Conservation (phyloP, 1,140 invertebrate species). For the Pinna nobilis region DNA sequence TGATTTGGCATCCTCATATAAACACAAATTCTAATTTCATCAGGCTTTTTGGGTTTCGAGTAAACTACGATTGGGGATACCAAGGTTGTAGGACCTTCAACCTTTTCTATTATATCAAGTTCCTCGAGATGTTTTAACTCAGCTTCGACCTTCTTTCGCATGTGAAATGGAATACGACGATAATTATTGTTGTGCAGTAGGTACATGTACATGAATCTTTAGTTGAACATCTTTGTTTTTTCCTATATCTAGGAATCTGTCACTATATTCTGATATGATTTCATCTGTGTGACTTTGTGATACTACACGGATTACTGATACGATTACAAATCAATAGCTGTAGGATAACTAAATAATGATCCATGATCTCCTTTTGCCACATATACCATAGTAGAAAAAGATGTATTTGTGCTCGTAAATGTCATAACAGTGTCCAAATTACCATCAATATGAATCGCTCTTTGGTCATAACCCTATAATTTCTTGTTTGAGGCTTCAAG, state of each 20-base stretch:
- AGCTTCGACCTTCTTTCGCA: slow-evolving; percentile 28
- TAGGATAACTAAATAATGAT: slow-evolving; percentile 16
- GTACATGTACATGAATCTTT: slow-evolving; percentile 46
- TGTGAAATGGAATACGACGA: slow-evolving; percentile 36
- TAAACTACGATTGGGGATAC: slow-evolving; percentile 33
- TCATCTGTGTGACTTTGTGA: not conserved
- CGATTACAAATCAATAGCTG: slow-evolving; percentile 13
- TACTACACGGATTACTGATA: not conserved
- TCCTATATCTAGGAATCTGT: slow-evolving; percentile 43
- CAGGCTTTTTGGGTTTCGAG: slow-evolving; percentile 33
- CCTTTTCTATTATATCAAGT: slow-evolving; percentile 36
- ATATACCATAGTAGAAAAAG: not conserved
- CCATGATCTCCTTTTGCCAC: slow-evolving; percentile 8
- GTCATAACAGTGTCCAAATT: not conserved
- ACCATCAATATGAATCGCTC: not conserved
- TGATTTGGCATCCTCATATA: slow-evolving; percentile 48
- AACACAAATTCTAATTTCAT: slow-evolving; percentile 41
- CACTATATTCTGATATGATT: slow-evolving; percentile 11
- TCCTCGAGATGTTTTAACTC: slow-evolving; percentile 28
- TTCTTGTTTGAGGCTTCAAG: slow-evolving; percentile 1
- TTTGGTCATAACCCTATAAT: slow-evolving; percentile 14
- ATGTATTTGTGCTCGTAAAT: not conserved
- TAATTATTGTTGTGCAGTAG: slow-evolving; percentile 27
- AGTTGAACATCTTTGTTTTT: slow-evolving; percentile 41
- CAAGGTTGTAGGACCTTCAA: slow-evolving; percentile 28